Evolutionary conservation across 1,140 invertebrate genomes (phyloP).

Genomic region (Lepeophtheirus salmonis): DNA sequence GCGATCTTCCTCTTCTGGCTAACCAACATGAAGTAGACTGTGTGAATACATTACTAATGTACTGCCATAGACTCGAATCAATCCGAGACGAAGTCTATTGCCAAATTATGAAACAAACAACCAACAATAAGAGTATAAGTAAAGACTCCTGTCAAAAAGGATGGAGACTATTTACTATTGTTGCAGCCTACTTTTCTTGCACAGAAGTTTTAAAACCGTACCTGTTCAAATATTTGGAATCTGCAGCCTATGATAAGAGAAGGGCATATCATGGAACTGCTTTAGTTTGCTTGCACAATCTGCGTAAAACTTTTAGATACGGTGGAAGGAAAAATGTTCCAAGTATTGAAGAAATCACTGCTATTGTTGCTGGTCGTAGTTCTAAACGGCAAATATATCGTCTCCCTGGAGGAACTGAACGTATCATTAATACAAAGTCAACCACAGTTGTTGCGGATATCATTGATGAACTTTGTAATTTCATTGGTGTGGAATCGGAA

Average conservation of each 20-base stretch:
- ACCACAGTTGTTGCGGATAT: conserved; percentile 55
- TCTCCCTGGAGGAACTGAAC: conserved; percentile 65
- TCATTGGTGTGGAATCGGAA: conserved; percentile 14
- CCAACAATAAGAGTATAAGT: conserved; percentile 63
- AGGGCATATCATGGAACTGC: conserved; percentile 68
- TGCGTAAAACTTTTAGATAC: conserved; percentile 85
- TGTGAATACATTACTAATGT: conserved; percentile 85
- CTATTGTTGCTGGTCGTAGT: conserved; percentile 68
- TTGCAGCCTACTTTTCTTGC: conserved; percentile 90
- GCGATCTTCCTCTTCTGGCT: conserved; percentile 53
- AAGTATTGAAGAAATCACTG: conserved; percentile 81
- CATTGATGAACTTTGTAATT: conserved; percentile 17
- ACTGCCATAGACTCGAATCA: conserved; percentile 76
- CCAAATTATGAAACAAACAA: conserved; percentile 97
- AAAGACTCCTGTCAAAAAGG: conserved; percentile 76
- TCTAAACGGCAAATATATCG: conserved; percentile 78
- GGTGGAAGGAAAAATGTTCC: conserved; percentile 95
- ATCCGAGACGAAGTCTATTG: conserved; percentile 93
- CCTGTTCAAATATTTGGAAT: conserved; percentile 84
- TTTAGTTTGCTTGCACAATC: conserved; percentile 75
- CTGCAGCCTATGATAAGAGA: conserved; percentile 76
- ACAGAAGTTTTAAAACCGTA: conserved; percentile 78
- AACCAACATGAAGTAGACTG: conserved; percentile 73
- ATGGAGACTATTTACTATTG: conserved; percentile 88
- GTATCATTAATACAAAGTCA: conserved; percentile 76